phyloP scores from a whole-genome alignment of 2,888 invertebrate genomes.

The Auanema freiburgensis region DNA sequence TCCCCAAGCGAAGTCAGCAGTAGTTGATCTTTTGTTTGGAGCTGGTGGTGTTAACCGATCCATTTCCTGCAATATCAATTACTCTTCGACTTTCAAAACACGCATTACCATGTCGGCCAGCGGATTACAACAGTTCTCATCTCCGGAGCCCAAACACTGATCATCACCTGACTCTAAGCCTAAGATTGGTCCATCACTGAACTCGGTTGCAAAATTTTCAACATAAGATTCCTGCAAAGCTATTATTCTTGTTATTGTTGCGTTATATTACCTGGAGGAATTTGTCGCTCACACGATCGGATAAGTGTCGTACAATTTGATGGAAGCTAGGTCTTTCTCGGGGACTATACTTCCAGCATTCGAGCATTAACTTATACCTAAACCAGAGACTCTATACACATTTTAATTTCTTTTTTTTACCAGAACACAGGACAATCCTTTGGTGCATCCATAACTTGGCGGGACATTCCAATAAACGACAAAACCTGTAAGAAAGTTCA shows the following conservation, averaged over 20 bases:
- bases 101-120: no score
- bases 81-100: no score
- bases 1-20: no score
- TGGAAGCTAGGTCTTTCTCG: slow-evolving; percentile 79
- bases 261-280: no score
- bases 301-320: slow-evolving; percentile 44
- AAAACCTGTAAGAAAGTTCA: slow-evolving; percentile 35
- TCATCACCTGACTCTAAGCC: not conserved
- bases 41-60: no score
- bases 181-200: no score
- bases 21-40: no score
- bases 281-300: no score
- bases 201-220: no score
- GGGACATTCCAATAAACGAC: slow-evolving; percentile 52
- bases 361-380: slow-evolving; percentile 82
- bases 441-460: slow-evolving; percentile 83
- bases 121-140: slow-evolving; percentile 10
- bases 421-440: slow-evolving; percentile 90
- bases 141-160: not conserved
- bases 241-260: no score
- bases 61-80: no score
- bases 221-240: no score
- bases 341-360: slow-evolving; percentile 87
- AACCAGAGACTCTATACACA: slow-evolving; percentile 1
- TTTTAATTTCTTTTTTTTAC: slow-evolving; percentile 60